These are phyloP conservation scores for Colinus virginianus DNA, from an alignment of 2,113 vertebrate species.

Conservation along the genomic window DNA sequence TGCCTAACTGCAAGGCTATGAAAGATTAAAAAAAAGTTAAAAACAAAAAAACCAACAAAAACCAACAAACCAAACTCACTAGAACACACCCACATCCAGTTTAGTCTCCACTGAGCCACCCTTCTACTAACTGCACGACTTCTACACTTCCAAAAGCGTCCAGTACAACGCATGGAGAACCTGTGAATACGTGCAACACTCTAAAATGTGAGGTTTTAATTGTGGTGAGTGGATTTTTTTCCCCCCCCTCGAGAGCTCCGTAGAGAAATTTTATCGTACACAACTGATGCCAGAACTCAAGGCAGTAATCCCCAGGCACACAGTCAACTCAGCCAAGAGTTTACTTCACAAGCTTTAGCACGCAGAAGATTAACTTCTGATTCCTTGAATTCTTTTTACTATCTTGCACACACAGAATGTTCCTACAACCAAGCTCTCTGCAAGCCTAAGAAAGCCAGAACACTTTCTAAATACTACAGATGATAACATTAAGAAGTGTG, in stretches of 20 bases:
- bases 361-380: slow-evolving; percentile 47
- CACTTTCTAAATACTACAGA: background rate
- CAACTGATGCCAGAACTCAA: background rate
- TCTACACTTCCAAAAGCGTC: accelerated
- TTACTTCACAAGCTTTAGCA: slow-evolving; percentile 17
- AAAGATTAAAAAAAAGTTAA: background rate
- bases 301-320: slow-evolving; percentile 8
- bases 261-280: background rate
- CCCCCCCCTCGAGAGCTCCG: background rate
- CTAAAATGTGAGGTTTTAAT: background rate
- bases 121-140: background rate
- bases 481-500: background rate
- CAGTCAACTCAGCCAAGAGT: background rate
- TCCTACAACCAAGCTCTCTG: background rate
- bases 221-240: background rate
- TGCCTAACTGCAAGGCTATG: background rate
- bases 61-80: background rate
- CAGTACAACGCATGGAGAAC: background rate
- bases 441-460: background rate
- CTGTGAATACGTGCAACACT: background rate
- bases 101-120: background rate
- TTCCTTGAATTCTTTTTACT: slow-evolving; percentile 43
- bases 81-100: background rate
- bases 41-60: background rate
- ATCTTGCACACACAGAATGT: background rate